phyloP scores from a whole-genome alignment of 2,888 invertebrate genomes.

The Sphaeridia pumilis region DNA sequence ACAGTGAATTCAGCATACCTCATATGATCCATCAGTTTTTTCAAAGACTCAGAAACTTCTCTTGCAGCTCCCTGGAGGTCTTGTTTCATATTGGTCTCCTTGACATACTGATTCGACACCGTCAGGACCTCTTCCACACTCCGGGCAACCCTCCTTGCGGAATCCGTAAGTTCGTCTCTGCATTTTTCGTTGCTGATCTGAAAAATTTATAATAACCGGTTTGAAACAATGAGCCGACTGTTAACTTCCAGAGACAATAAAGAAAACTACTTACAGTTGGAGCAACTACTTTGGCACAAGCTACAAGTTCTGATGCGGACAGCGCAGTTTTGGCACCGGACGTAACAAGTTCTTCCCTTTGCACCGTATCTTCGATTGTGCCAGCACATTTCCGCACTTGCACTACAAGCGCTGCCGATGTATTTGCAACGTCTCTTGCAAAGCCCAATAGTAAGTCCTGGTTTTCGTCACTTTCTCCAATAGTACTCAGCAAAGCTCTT shows the following conservation, averaged over 20 bases:
- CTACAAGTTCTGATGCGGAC: constrained; percentile 93
- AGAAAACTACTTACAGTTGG: constrained; percentile 58
- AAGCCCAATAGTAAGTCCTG: constrained; percentile 83
- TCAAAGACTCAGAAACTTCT: constrained; percentile 76
- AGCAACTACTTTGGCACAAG: constrained; percentile 87
- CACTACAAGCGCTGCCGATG: constrained; percentile 72
- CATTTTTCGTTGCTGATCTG: constrained; percentile 35
- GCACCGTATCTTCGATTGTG: constrained; percentile 62
- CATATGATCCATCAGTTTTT: constrained; percentile 80
- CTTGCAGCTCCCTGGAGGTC: constrained; percentile 69
- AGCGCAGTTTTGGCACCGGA: constrained; percentile 94
- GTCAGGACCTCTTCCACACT: constrained; percentile 81
- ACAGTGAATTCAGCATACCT: constrained; percentile 44
- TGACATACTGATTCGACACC: constrained; percentile 61
- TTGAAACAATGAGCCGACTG: background rate
- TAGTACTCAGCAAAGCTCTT: constrained; percentile 80
- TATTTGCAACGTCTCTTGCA: constrained; percentile 95
- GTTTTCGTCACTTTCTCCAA: constrained; percentile 82
- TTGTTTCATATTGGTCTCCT: constrained; percentile 59
- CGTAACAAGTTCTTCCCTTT: constrained; percentile 79
- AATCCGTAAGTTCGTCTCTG: constrained; percentile 79
- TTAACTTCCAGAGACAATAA: background rate
- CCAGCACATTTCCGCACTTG: constrained; percentile 94
- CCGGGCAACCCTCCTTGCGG: constrained; percentile 81
- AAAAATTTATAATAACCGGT: background rate